phyloP scores from a whole-genome alignment of 2,113 vertebrate species.

The Pelobates fuscus region DNA sequence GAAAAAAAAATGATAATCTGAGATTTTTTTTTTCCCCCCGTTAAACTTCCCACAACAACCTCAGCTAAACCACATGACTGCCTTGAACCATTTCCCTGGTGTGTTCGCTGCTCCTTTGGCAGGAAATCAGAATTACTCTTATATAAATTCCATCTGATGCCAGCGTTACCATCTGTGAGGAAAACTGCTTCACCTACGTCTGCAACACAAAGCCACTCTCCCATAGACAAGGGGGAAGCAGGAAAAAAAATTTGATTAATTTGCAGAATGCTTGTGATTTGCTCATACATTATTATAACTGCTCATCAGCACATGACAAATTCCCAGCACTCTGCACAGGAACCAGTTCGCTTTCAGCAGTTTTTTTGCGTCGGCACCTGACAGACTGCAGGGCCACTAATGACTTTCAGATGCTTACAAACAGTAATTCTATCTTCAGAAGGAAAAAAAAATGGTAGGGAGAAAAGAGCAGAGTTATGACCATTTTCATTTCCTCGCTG shows the following conservation, averaged over 20 bases:
- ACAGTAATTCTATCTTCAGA: conserved; percentile 86
- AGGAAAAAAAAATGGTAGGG: conserved; percentile 65
- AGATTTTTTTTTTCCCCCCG: conserved; percentile 74
- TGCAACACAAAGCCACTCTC: conserved; percentile 83
- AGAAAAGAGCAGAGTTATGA: conserved; percentile 72
- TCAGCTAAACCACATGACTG: conserved; percentile 80
- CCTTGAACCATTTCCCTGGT: conserved; percentile 82
- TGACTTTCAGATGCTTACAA: conserved; percentile 93
- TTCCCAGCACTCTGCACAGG: conserved; percentile 78
- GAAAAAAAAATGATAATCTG: too few species aligned
- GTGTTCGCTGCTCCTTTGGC: conserved; percentile 83
- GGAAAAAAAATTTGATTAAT: conserved; percentile 85
- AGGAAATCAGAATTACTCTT: conserved; percentile 87
- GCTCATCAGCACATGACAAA: conserved; percentile 91
- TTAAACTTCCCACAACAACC: conserved; percentile 79
- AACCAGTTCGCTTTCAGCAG: conserved; percentile 86
- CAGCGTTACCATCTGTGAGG: conserved; percentile 89
- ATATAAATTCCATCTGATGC: conserved; percentile 96
- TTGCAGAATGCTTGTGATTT: conserved; percentile 92
- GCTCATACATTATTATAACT: conserved; percentile 93
- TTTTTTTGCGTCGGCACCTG: conserved; percentile 83
- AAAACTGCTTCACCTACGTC: conserved; percentile 83
- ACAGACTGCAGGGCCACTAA: conserved; percentile 87
- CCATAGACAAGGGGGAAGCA: conserved; percentile 76
- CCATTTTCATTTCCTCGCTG: conserved; percentile 75